A percentile compares a stretch with the other conserved stretches of the same genome.
Evolutionary conservation across 2,888 invertebrate species (phyloP).

Genomic region (Margaritifera margaritifera): DNA sequence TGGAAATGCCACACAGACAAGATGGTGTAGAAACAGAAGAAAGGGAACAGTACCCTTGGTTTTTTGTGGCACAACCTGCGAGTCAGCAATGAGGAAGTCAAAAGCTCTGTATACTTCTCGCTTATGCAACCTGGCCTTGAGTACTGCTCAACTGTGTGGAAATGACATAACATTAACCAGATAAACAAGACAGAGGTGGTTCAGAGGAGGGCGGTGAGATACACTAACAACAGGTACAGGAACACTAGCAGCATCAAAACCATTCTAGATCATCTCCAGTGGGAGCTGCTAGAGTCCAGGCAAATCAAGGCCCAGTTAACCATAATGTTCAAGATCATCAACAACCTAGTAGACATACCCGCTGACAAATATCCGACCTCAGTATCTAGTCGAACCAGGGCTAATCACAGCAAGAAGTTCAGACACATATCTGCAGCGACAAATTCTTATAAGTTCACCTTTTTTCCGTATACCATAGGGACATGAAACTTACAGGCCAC

Average conservation of each 20-base stretch:
- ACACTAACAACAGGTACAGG: slow-evolving; percentile 5
- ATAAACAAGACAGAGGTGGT: slow-evolving; percentile 4
- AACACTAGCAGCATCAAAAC: slow-evolving; percentile 12
- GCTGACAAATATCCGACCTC: background rate
- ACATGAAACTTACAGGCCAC: too few relatives aligned
- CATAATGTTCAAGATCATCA: slow-evolving; percentile 6
- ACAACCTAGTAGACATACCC: slow-evolving; percentile 11
- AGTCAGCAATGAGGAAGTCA: slow-evolving; percentile 5
- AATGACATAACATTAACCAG: background rate
- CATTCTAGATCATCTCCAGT: slow-evolving; percentile 7
- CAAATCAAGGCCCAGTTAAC: slow-evolving; percentile 8
- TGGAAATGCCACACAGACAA: slow-evolving; percentile 7
- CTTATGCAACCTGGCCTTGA: background rate
- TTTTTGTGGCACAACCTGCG: slow-evolving; percentile 2
- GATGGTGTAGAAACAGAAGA: slow-evolving; percentile 5
- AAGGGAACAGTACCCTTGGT: slow-evolving; percentile 4
- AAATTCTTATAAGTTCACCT: too few relatives aligned
- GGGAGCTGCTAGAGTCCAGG: slow-evolving; percentile 5
- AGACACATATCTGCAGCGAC: too few relatives aligned
- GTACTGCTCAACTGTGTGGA: slow-evolving; percentile 5
- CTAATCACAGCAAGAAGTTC: too few relatives aligned
- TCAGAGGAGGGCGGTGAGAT: slow-evolving; percentile 8
- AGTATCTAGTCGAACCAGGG: too few relatives aligned
- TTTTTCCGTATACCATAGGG: too few relatives aligned
- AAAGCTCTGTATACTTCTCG: background rate